Conservation (phyloP, 2,797 vertebrate genomes). For the Podargus strigoides region DNA sequence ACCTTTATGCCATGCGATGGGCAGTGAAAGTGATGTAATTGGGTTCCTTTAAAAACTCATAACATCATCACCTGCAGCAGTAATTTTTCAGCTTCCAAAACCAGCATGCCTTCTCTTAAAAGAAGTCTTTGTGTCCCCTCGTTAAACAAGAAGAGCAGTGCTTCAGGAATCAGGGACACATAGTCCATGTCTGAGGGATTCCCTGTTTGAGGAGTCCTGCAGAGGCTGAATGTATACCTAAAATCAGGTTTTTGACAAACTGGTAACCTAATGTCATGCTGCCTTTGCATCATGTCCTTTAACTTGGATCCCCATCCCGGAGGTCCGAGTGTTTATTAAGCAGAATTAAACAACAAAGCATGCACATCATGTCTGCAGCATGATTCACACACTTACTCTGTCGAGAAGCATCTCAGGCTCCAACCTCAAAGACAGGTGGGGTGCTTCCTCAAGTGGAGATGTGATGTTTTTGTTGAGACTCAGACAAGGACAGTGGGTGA, state of each 20-base stretch:
- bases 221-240: background rate
- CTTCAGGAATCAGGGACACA: background rate
- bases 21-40: background rate
- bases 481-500: background rate
- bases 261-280: background rate
- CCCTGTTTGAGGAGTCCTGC: background rate
- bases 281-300: accelerated
- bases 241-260: background rate
- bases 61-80: background rate
- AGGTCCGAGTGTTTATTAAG: background rate
- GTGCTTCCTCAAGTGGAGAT: background rate
- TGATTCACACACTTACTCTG: background rate
- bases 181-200: background rate
- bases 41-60: background rate
- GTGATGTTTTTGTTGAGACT: background rate
- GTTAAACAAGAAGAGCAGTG: background rate
- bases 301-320: background rate
- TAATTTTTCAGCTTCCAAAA: background rate
- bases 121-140: background rate
- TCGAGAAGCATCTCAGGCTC: background rate
- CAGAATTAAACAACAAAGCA: background rate
- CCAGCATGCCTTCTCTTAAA: background rate
- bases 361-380: background rate
- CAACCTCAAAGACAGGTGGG: background rate
- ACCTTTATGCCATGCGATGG: background rate